Evolutionary conservation across 2,113 vertebrate species (phyloP).

Genomic region (Thamnophis sirtalis): DNA sequence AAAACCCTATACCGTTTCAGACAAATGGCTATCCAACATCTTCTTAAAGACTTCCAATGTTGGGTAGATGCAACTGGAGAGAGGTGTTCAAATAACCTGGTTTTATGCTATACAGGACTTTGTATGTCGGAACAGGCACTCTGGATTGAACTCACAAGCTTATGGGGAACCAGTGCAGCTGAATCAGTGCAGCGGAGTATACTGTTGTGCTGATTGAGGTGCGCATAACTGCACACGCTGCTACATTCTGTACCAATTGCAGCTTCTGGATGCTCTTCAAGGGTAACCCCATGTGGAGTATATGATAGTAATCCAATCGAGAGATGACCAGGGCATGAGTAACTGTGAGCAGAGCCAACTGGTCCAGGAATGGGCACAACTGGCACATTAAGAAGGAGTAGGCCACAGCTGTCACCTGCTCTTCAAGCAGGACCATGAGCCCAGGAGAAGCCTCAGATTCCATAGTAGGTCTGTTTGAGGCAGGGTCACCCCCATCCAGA

Average conservation of each 20-base stretch:
- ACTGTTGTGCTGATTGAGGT: neutral
- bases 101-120: neutral
- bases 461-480: neutral
- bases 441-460: neutral
- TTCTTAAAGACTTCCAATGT: too few relatives aligned
- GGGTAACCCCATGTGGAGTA: neutral
- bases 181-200: neutral
- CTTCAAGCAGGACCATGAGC: neutral
- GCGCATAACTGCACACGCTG: neutral
- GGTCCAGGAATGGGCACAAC: neutral
- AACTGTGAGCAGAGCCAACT: neutral
- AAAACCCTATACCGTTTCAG: too few relatives aligned
- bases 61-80: neutral
- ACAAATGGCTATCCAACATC: too few relatives aligned
- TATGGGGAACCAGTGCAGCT: neutral
- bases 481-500: neutral
- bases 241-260: neutral
- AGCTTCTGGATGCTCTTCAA: neutral
- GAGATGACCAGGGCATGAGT: neutral
- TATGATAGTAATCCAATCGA: neutral
- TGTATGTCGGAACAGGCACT: neutral
- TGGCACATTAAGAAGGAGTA: neutral
- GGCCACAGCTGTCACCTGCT: neutral
- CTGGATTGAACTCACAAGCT: neutral
- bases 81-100: neutral